Conservation (phyloP, 1,140 invertebrate species). For the Meteorus sp. region DNA sequence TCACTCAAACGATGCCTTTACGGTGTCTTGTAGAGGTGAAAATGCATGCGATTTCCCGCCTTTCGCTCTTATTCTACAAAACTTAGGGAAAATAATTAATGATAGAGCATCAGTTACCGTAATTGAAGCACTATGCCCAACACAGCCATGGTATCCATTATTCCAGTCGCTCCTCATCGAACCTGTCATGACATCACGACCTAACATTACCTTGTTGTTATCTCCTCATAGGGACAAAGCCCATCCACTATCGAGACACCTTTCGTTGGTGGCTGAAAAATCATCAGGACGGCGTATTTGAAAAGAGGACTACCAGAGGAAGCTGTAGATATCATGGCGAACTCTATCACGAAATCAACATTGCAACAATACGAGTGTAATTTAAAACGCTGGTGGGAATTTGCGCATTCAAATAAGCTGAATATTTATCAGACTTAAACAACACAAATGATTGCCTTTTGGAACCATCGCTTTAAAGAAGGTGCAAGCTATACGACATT, state of each 20-base stretch:
- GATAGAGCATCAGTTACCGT: slow-evolving; percentile 31
- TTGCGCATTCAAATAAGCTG: slow-evolving; percentile 24
- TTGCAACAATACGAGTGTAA: slow-evolving; percentile 20
- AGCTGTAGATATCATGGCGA: slow-evolving; percentile 6
- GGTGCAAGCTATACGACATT: slow-evolving; percentile 10
- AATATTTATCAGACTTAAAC: background rate
- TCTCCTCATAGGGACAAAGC: slow-evolving; percentile 13
- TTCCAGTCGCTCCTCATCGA: slow-evolving; percentile 24
- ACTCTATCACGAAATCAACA: slow-evolving; percentile 17
- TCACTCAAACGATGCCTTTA: slow-evolving; percentile 18
- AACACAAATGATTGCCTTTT: background rate
- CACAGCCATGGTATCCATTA: slow-evolving; percentile 29
- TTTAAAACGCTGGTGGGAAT: slow-evolving; percentile 28
- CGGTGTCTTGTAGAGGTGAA: slow-evolving; percentile 6
- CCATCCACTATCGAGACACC: slow-evolving; percentile 7
- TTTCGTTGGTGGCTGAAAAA: slow-evolving; percentile 13
- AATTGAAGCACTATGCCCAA: slow-evolving; percentile 32
- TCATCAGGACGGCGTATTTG: slow-evolving; percentile 8
- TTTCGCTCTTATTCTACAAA: slow-evolving; percentile 24
- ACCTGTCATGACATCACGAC: slow-evolving; percentile 11
- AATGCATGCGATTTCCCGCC: slow-evolving; percentile 15
- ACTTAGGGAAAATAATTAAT: slow-evolving; percentile 20
- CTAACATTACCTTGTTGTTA: background rate
- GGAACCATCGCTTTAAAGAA: background rate
- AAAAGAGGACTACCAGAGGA: slow-evolving; percentile 3